Conservation (phyloP, 2,797 vertebrate genomes). For the Rhabdomys pumilio region DNA sequence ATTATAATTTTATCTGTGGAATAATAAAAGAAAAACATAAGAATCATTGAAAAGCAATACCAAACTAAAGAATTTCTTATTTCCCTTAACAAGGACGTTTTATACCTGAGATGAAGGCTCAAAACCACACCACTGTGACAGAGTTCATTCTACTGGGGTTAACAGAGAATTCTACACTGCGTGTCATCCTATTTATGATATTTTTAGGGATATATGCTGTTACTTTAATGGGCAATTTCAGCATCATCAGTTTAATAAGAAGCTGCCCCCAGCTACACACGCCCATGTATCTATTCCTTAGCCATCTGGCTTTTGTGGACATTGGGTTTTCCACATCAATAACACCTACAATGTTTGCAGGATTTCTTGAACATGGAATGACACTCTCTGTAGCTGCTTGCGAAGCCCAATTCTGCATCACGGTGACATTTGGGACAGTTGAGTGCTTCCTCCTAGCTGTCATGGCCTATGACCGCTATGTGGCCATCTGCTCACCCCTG, state of each 20-base stretch:
- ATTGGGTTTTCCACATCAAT: constrained; percentile 61
- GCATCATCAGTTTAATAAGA: constrained; percentile 76
- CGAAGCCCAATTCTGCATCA: constrained; percentile 53
- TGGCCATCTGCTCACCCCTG: constrained; percentile 80
- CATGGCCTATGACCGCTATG: constrained; percentile 76
- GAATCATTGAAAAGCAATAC: not conserved
- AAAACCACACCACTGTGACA: constrained; percentile 53
- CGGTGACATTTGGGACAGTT: constrained; percentile 29
- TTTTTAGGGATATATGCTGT: constrained; percentile 75
- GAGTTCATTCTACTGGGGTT: constrained; percentile 79
- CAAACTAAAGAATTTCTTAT: not conserved
- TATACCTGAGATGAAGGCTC: constrained; percentile 50
- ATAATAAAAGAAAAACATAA: not conserved
- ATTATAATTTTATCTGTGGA: not conserved
- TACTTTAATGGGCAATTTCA: constrained; percentile 70
- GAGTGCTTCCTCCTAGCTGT: constrained; percentile 77
- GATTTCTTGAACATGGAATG: constrained; percentile 14
- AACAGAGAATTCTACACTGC: constrained; percentile 44
- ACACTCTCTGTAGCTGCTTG: constrained; percentile 66
- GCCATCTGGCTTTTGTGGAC: constrained; percentile 77
- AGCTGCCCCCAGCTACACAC: constrained; percentile 67
- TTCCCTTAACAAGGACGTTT: constrained; percentile 15
- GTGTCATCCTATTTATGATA: constrained; percentile 67
- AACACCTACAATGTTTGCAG: constrained; percentile 66
- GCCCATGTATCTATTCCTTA: constrained; percentile 80